These are phyloP conservation scores for Equus przewalskii DNA, from an alignment of 2,113 vertebrate species.

Conservation along the genomic window DNA sequence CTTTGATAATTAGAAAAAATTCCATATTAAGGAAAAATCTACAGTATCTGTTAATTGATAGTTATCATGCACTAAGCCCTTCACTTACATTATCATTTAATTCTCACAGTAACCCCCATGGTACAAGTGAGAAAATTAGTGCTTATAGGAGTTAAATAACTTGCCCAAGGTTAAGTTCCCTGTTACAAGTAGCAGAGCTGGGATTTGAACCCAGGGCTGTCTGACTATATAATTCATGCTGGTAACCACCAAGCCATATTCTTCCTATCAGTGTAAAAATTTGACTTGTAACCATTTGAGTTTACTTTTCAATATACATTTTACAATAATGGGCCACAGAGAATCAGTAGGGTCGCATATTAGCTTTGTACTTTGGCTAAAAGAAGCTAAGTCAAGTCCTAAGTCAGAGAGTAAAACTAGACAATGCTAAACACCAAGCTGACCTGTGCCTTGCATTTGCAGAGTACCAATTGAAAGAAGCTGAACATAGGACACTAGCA, in stretches of 20 bases:
- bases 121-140: constrained; percentile 46
- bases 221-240: neutral
- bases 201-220: neutral
- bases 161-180: neutral
- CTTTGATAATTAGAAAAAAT: constrained; percentile 35
- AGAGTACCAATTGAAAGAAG: neutral
- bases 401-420: neutral
- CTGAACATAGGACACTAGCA: neutral
- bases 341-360: neutral
- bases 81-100: constrained; percentile 32
- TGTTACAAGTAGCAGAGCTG: neutral
- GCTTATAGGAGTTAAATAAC: neutral
- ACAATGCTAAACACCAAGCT: neutral
- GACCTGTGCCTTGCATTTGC: neutral
- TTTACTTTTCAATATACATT: constrained; percentile 32
- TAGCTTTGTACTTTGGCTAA: constrained; percentile 40
- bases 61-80: neutral
- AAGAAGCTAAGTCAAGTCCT: neutral
- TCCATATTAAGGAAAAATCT: neutral
- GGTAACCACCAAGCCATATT: neutral
- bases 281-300: neutral
- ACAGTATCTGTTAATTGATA: neutral
- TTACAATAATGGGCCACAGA: neutral
- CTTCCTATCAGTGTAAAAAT: neutral
- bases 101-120: neutral